Evolutionary conservation across 2,888 invertebrate species (phyloP).

Genomic region (Punctoribates punctum): DNA sequence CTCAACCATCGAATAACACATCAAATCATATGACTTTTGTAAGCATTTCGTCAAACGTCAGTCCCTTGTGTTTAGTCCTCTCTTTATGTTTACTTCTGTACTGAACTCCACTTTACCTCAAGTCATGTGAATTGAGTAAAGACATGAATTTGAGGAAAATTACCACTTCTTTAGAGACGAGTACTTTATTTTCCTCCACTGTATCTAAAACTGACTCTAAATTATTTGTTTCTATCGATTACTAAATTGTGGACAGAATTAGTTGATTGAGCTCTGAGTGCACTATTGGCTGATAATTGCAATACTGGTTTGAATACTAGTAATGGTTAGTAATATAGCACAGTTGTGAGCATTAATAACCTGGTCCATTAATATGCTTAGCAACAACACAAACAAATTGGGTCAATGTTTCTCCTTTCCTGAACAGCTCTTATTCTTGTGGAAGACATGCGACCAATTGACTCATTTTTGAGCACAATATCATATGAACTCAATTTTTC

Average conservation of each 20-base stretch:
- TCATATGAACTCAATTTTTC: constrained; percentile 7
- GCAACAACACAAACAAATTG: constrained; percentile 29
- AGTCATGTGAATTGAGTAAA: background rate
- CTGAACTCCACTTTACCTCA: background rate
- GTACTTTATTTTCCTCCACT: too few species aligned
- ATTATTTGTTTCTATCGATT: too few species aligned
- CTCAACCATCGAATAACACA: background rate
- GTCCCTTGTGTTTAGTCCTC: background rate
- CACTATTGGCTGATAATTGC: too few species aligned
- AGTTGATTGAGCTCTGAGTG: too few species aligned
- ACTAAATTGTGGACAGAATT: too few species aligned
- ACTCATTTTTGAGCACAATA: background rate
- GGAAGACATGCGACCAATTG: constrained; percentile 19
- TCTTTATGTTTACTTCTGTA: background rate
- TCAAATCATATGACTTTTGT: constrained; percentile 12
- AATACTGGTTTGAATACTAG: too few species aligned
- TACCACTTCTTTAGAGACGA: too few species aligned
- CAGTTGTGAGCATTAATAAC: too few species aligned
- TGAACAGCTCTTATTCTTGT: constrained; percentile 10
- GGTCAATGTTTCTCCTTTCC: constrained; percentile 25
- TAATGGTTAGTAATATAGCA: too few species aligned
- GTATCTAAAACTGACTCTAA: too few species aligned
- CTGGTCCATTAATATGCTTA: constrained; percentile 3
- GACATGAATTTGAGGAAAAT: background rate
- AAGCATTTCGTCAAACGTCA: constrained; percentile 6